Evolutionary conservation across 2,888 invertebrate genomes (phyloP).

Genomic region (Hedya salicella): DNA sequence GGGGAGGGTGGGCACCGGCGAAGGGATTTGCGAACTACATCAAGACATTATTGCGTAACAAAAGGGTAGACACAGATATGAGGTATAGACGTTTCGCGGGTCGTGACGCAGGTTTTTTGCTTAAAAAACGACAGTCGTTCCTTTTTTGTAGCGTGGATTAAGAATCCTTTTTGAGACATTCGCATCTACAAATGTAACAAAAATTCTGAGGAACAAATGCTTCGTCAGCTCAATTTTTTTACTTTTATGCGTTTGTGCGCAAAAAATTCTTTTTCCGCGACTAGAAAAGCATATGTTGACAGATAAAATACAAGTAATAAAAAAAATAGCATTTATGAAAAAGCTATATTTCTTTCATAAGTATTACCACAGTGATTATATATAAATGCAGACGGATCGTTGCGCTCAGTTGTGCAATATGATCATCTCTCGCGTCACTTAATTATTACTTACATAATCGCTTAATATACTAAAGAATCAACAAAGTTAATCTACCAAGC

Average conservation of each 20-base stretch:
- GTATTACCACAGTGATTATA: no score
- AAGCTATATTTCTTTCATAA: no score
- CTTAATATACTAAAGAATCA: constrained; percentile 2
- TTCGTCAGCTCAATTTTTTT: constrained; percentile 22
- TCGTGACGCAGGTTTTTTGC: constrained; percentile 51
- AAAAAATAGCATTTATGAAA: no score
- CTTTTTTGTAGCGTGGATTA: constrained; percentile 56
- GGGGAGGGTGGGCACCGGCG: neutral
- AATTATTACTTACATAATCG: constrained; percentile 18
- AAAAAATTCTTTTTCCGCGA: constrained; percentile 24
- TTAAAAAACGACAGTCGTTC: constrained; percentile 60
- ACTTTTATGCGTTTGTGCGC: neutral
- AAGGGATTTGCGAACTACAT: constrained; percentile 28
- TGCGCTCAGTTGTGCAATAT: neutral
- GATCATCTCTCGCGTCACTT: neutral
- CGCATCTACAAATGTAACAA: constrained; percentile 25
- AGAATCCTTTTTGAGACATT: constrained; percentile 47
- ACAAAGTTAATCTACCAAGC: constrained; percentile 12
- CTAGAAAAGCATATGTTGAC: neutral
- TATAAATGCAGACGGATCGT: neutral
- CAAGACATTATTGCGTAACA: constrained; percentile 42
- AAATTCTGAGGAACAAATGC: constrained; percentile 21
- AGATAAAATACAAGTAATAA: neutral
- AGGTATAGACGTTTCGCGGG: constrained; percentile 45
- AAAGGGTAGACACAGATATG: constrained; percentile 63